Evolutionary conservation across 1,140 invertebrate species (phyloP).

Genomic region (Leptestheria dahalacensis): DNA sequence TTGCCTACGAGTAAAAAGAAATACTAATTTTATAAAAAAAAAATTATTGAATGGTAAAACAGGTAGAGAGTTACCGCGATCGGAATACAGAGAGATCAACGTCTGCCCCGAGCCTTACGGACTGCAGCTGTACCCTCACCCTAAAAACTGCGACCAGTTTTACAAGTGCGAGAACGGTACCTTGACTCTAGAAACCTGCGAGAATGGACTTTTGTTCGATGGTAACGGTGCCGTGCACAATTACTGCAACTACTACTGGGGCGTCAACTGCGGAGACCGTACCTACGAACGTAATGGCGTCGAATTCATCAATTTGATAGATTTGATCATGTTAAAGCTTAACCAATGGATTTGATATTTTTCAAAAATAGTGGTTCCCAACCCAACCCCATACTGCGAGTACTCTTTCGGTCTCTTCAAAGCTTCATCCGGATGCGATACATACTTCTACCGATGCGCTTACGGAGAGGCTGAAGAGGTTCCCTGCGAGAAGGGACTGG

Average conservation of each 20-base stretch:
- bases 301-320: background rate
- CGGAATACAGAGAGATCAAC: constrained; percentile 17
- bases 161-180: constrained; percentile 83
- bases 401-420: constrained; percentile 79
- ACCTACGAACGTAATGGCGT: constrained; percentile 57
- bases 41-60: background rate
- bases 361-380: constrained; percentile 48
- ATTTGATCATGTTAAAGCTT: background rate
- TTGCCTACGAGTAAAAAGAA: no score
- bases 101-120: constrained; percentile 50
- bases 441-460: constrained; percentile 69
- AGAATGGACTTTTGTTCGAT: constrained; percentile 79
- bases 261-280: constrained; percentile 69
- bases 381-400: constrained; percentile 59
- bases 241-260: constrained; percentile 89
- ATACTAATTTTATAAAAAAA: background rate
- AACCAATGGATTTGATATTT: background rate
- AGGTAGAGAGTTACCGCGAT: background rate
- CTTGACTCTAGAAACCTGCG: constrained; percentile 71
- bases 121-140: constrained; percentile 63
- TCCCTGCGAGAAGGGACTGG: constrained; percentile 68
- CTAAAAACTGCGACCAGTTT: constrained; percentile 67
- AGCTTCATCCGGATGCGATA: constrained; percentile 52
- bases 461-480: constrained; percentile 60
- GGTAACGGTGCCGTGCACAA: constrained; percentile 74